Conservation (phyloP, 2,888 invertebrate species). For the Tribolium freemani region DNA sequence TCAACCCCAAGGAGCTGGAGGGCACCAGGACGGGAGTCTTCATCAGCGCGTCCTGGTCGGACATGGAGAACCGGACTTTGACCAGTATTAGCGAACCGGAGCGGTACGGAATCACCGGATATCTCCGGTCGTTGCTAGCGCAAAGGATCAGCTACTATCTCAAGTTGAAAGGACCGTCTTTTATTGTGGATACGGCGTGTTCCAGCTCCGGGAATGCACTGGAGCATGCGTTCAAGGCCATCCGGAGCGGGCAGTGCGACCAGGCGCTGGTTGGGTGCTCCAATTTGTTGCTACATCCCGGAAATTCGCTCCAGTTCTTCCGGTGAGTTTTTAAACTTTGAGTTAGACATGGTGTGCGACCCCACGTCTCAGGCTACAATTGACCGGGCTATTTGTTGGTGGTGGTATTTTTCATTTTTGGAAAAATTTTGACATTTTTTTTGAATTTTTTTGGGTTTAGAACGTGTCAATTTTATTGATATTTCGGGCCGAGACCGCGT, state of each 20-base stretch:
- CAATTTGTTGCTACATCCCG: slow-evolving; percentile 89
- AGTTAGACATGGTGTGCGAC: no score
- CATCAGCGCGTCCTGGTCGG: slow-evolving; percentile 82
- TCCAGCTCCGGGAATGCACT: slow-evolving; percentile 91
- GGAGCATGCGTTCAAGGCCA: slow-evolving; percentile 83
- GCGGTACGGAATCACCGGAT: slow-evolving; percentile 58
- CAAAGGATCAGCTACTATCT: slow-evolving; percentile 92
- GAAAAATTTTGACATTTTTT: no score
- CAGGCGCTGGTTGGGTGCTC: slow-evolving; percentile 91
- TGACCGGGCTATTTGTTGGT: no score
- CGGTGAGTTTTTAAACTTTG: neutral
- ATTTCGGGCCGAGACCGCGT: no score
- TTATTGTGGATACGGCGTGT: slow-evolving; percentile 92
- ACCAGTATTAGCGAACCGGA: slow-evolving; percentile 74
- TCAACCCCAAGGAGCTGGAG: slow-evolving; percentile 78
- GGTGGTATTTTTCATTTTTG: no score
- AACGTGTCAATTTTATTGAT: no score
- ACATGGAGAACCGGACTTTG: slow-evolving; percentile 83
- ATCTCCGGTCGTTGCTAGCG: slow-evolving; percentile 89
- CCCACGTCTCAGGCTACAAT: no score
- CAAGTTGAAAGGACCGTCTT: slow-evolving; percentile 90
- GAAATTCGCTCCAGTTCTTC: slow-evolving; percentile 88
- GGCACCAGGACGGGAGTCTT: slow-evolving; percentile 84
- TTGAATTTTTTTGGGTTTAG: no score
- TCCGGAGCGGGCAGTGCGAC: slow-evolving; percentile 87